A percentile compares a stretch with the other conserved stretches of the same genome.
Evolutionary conservation across 92 coral and sea anemone genomes (phyloP).

Genomic region (Porites divaricata): DNA sequence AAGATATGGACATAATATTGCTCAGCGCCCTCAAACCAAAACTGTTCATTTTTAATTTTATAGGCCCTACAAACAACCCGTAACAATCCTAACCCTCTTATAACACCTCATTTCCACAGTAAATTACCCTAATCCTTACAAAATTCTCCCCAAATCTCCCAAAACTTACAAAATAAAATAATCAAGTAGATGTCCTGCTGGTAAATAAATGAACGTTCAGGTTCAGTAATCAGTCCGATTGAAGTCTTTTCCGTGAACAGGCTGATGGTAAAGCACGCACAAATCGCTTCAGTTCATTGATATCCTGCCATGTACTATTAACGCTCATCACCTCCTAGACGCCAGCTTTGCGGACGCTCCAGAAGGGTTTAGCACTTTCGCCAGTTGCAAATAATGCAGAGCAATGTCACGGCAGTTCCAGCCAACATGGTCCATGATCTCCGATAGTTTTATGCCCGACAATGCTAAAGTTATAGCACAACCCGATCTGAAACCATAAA

Average conservation of each 20-base stretch:
- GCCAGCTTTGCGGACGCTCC: slow-evolving; percentile 21
- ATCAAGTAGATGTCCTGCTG: neutral
- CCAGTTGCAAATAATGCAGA: slow-evolving; percentile 16
- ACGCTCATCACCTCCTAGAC: neutral
- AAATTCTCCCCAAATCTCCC: neutral
- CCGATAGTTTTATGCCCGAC: slow-evolving; percentile 10
- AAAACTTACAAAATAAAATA: neutral
- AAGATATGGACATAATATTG: neutral
- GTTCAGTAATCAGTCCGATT: neutral
- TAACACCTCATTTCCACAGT: neutral
- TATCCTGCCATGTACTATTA: slow-evolving; percentile 19
- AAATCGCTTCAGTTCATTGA: slow-evolving; percentile 29
- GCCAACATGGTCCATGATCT: slow-evolving; percentile 38
- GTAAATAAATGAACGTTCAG: neutral
- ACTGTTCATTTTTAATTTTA: neutral
- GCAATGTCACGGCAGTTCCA: slow-evolving; percentile 25
- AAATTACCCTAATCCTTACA: neutral
- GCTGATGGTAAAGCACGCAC: slow-evolving; percentile 10
- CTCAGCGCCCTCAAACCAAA: neutral
- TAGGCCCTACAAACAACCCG: neutral
- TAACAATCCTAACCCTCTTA: neutral
- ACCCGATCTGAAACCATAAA: slow-evolving; percentile 29
- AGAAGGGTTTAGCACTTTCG: slow-evolving; percentile 18
- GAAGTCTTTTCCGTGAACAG: neutral
- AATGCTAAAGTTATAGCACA: slow-evolving; percentile 27